phyloP scores from a whole-genome alignment of 53 echinoderm and acorn worm species.

The Echinometra lucunter region DNA sequence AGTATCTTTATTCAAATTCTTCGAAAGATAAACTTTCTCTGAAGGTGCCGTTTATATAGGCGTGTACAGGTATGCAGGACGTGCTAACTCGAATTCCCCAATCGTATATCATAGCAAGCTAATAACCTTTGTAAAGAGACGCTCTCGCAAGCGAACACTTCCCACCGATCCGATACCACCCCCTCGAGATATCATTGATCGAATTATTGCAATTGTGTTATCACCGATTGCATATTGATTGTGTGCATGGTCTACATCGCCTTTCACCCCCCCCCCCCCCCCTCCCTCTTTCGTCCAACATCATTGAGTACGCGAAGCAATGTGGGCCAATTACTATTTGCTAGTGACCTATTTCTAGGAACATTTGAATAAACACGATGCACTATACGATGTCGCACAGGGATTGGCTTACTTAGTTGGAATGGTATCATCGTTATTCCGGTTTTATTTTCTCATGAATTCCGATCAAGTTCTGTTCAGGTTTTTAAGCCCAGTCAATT shows the following conservation, averaged over 20 bases:
- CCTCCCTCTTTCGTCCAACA: neutral
- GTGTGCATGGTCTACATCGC: neutral
- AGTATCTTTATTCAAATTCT: too few species aligned
- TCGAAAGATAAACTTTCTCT: too few species aligned
- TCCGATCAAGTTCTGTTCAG: too few species aligned
- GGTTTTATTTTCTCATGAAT: too few species aligned
- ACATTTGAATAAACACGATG: neutral
- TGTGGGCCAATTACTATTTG: constrained; percentile 1
- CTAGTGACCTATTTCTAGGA: neutral
- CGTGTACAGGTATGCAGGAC: neutral
- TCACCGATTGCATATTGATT: neutral
- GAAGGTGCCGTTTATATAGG: too few species aligned
- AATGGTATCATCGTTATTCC: too few species aligned
- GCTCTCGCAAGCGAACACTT: neutral
- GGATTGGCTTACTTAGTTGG: too few species aligned
- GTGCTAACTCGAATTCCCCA: neutral
- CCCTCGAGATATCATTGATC: constrained; percentile 38
- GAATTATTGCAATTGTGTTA: constrained; percentile 20
- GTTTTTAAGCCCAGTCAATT: too few species aligned
- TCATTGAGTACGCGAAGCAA: neutral
- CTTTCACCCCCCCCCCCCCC: too few species aligned
- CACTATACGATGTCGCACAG: too few species aligned
- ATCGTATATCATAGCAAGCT: neutral
- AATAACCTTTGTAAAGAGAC: neutral
- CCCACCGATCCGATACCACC: neutral